Evolutionary conservation across 2,113 vertebrate species (phyloP).

Genomic region (Typhlomys cinereus): DNA sequence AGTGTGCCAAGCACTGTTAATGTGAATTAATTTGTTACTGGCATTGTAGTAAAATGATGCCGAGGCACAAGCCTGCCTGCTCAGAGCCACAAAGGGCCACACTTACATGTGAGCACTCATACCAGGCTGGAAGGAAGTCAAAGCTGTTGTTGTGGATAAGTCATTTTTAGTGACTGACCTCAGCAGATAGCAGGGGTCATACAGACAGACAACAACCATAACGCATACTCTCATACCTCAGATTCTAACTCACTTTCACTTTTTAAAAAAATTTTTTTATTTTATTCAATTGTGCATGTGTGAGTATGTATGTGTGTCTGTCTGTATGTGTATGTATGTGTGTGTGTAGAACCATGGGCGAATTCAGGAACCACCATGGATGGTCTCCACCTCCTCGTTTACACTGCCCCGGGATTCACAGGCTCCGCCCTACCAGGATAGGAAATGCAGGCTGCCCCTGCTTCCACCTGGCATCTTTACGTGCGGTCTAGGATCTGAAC

Average conservation of each 20-base stretch:
- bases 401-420: too few species aligned
- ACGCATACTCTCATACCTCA: background rate
- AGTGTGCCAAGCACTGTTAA: background rate
- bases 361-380: too few species aligned
- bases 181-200: background rate
- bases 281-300: background rate
- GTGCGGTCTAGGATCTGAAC: too few species aligned
- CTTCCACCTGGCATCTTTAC: too few species aligned
- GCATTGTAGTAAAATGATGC: background rate
- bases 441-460: too few species aligned
- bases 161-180: constrained; percentile 36
- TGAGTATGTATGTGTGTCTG: too few species aligned
- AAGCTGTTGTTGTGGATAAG: background rate
- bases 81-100: too few species aligned
- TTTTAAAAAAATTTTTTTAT: too few species aligned
- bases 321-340: too few species aligned
- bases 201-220: background rate
- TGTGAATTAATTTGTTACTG: background rate
- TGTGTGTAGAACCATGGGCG: too few species aligned
- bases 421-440: too few species aligned
- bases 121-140: background rate
- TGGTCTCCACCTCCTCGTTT: too few species aligned
- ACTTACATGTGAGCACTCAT: background rate
- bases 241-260: background rate
- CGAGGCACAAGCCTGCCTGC: background rate